Evolutionary conservation across 2,888 invertebrate species (phyloP), one percentile per base, ranked within the genome.

Genomic region (Hedya salicella): DNA sequence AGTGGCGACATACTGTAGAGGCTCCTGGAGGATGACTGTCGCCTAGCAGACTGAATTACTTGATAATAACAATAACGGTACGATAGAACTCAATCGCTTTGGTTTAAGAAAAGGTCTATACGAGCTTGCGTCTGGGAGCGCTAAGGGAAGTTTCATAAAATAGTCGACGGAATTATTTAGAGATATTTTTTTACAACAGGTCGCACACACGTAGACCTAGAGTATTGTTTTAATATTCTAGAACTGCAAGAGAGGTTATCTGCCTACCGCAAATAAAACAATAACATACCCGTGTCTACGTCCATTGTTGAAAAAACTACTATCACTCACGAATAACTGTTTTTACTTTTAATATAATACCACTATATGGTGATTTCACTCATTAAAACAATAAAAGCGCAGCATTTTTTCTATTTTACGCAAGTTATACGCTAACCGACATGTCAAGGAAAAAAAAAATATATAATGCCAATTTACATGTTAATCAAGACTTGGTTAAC

Each of bases 261-360:
- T 82, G 21, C 32, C 71, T 71, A 49, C 69, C 66, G 74, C 63
- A 69, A 66, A 56, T 48, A 62, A 50, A 70, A 66, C 39, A 66
- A 65, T 53, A 62, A 70, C 76, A 70, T 78, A 88, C 90, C 90
- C 70, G 89, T 88, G 70, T 89, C 90, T 50, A 88, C 85, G 72
- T 90, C 89, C 90, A 90, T 90, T 68, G 69, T 74, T 59, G 44
- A 32, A 30, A n/a, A 40, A 53, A 46, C 46, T 60, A 53, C 30
- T 65, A 46, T 46, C 39, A 46, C 52, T n/a, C 19, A 25, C 32
- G 17, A 30, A 40, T 39, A 44, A 50, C 21, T 57, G 11, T 16
- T 36, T 50, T 36, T 9, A 17, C 1, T 50, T 25, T 50, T 4
- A 2, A 56, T 44, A 17, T 64, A 36, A 57, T 9, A 44, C 36